Base-by-base conservation (phyloP, 2,888 invertebrate species). In the Lasius platythorax region DNA sequence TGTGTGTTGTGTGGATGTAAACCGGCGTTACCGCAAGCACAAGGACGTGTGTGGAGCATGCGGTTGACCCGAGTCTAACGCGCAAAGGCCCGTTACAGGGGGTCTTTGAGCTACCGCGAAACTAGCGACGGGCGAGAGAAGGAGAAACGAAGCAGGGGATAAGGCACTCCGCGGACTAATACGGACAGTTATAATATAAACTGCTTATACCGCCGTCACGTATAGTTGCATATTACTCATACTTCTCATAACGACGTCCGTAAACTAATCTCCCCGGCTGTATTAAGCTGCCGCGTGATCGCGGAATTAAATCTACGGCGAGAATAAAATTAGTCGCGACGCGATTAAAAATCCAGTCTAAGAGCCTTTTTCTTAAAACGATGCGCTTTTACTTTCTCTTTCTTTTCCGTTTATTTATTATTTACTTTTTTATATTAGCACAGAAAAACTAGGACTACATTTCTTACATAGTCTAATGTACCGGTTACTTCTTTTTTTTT, bases 81-180 rank as follows among this genome's bases (percentile, higher is more conserved):
- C 70, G 72, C 61, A 74, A 83, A 73, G 61, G 61, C 68, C 78
- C 63, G 63, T 76, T 85, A 43, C 56, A 12, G 9, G 33, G 28
- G 70, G 63, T 81, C 79, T 83, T 63, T 79, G 83, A 83, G 81
- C 61, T 70, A 70, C 68, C 79, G 79, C 83, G 79, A 83, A 68
- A 61, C 81, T 70, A 81, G 53, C 81, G 15, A 67, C 56, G 40
- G 40, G 6, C n/a, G 9, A 37, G 40, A 28, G 46, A 11, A 43
- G 58, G 23, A 33, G 23, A 8, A 33, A 9, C n/a, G 58, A 23
- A 18, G 43, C 73, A 30, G 12, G 1, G 73, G 72, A 70, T 79
- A 79, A 79, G 58, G 46, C 28, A 61, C 28, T 53, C 40, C 15
- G 28, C n/a, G 23, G 18, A 79, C 79, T 78, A 70, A n/a, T 40